Base-by-base conservation (phyloP, 2,797 vertebrate species). In the Sebastes minor region DNA sequence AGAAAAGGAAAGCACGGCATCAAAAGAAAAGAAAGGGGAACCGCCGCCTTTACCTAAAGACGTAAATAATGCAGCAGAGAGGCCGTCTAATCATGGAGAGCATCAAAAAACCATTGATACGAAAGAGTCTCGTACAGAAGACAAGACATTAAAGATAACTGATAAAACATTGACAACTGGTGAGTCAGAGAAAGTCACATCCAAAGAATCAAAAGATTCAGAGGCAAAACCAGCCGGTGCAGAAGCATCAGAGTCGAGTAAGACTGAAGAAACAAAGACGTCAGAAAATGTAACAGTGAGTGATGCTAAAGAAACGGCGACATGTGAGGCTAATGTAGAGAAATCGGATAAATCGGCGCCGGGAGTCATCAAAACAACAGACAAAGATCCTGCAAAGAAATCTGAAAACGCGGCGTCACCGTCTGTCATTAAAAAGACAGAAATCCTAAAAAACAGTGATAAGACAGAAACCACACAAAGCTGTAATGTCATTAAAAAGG, bases 191-290 rank as follows among this genome's bases (percentile, higher is more conserved):
- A 71, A 85, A 61, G 61, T 69, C 5, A 5, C 16, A 33, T 62
- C 85, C 55, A 74, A 85, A 86, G 80, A 79, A 18, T 82, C 71
- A 9, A 73, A 86, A 27, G 61, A 33, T 22, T 53, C 64, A 9
- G 72, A 75, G 49, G 35, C n/a, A 28, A 89, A 63, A 22, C 2
- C 62, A 10, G 23, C 12, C 11, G 11, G 52, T 53, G 63, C 14
- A 5, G 76, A 88, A 1, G 23, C 61, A 0, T 55, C 70, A 1
- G 61, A 80, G 62, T 18, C 38, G 0, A 72, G 38, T 56, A 70
- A 22, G 59, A 23, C n/a, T 2, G 20, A 72, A 42, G 73, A 79
- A 75, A 18, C 62, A 0, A 28, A 78, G 11, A 35, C 20, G 1
- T 4, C 46, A 16, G 68, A 68, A 67, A 71, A 14, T 6, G 13